These are phyloP conservation scores for Mus spicilegus DNA, from an alignment of 2,113 vertebrate genomes.

Conservation along the genomic window DNA sequence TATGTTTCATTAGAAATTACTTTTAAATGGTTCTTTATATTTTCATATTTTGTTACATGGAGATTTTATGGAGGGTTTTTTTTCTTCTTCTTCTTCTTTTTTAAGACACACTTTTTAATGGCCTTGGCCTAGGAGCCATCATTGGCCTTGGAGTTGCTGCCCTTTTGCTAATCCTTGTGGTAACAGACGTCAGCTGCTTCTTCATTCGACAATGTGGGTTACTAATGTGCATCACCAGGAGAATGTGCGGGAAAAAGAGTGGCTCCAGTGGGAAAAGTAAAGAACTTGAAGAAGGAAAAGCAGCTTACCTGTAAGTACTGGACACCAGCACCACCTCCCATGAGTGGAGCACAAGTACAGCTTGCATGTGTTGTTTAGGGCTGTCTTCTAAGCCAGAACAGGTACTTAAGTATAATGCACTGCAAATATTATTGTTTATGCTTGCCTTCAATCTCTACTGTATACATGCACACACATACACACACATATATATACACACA, in stretches of 20 bases:
- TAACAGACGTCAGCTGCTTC: conserved; percentile 98
- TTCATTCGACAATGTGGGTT: conserved; percentile 97
- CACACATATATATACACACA: not conserved
- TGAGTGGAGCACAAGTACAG: fast-evolving
- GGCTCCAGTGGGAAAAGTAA: conserved; percentile 96
- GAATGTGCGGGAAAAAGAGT: conserved; percentile 96
- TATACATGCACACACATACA: not conserved
- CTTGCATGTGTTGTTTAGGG: not conserved
- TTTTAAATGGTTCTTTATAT: not conserved
- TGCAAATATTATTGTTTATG: not conserved
- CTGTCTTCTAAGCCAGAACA: not conserved
- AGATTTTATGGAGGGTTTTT: not conserved
- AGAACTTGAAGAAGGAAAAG: conserved; percentile 98
- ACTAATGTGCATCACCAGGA: conserved; percentile 97
- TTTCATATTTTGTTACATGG: not conserved
- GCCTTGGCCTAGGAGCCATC: conserved; percentile 95
- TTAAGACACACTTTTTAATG: conserved; percentile 97
- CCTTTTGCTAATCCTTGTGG: conserved; percentile 94
- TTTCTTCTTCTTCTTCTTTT: conserved; percentile 77
- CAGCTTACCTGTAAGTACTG: conserved; percentile 97
- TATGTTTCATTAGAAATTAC: not conserved
- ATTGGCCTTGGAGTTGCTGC: conserved; percentile 95
- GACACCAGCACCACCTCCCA: fast-evolving
- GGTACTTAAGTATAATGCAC: not conserved
- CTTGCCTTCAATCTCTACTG: not conserved